Base-by-base conservation (phyloP, 2,888 invertebrate genomes). In the Allygus modestus region DNA sequence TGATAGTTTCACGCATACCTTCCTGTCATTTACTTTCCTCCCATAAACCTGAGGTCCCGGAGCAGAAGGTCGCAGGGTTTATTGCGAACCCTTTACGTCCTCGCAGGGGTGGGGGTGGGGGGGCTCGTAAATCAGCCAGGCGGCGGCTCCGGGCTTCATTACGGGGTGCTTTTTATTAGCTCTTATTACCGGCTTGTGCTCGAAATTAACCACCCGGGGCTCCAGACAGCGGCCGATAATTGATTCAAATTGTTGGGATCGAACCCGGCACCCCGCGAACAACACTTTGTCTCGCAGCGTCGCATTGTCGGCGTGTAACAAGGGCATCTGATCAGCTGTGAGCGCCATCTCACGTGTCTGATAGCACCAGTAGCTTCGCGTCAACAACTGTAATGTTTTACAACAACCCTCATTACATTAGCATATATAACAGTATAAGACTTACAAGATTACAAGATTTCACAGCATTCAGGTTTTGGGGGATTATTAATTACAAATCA, bases 161-260 rank as follows among this genome's bases (percentile, higher is more conserved):
- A 73, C 83, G 73, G 83, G 73, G 73, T 73, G 73, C 28, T 46
- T 83, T 75, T 83, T 82, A 75, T 75, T 83, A 58, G 75, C 75
- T 75, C 37, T 83, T 75, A 83, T 83, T 75, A 58, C 83, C n/a
- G 75, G 75, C 83, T 65, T 43, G 69, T 69, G 82, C 69, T 69
- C 54, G 51, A 46, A 31, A 73, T 28, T 33, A 69, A 69, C 65
- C 82, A 41, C 58, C 46, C 33, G 75, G 33, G 75, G 75, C 75
- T 26, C 71, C 83, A 54, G 83, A 54, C 73, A 33, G 33, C 37
- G 33, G 73, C 26, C 41, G 43, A 20, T 75, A 83, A 83, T 83
- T 83, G 83, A 83, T 83, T 83, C 83, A 83, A 83, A 83, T 83
- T 75, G 83, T 71, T 23, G 69, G 82, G 43, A 41, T 58, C 81